phyloP scores from a whole-genome alignment of 2,888 invertebrate genomes.

The Epiblema foenella region DNA sequence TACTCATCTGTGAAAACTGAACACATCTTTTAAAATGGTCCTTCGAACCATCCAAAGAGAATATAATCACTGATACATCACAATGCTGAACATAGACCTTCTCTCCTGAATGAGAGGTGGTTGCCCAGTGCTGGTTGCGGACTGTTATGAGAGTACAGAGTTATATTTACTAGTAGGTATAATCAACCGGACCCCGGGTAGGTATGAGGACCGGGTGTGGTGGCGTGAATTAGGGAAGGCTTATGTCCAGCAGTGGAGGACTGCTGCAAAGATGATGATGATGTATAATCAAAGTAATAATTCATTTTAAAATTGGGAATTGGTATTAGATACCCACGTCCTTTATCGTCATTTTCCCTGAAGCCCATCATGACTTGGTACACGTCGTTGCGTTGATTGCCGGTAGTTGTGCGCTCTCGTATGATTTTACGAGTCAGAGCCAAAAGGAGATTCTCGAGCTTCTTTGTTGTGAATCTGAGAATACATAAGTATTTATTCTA shows the following conservation, averaged over 20 bases:
- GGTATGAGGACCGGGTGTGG: too few species aligned
- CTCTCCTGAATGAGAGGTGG: too few species aligned
- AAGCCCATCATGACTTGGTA: constrained; percentile 31
- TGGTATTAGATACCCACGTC: constrained; percentile 16
- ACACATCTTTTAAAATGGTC: constrained; percentile 1
- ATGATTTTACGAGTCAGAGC: constrained; percentile 34
- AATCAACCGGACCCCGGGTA: too few species aligned
- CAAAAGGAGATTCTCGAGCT: constrained; percentile 18
- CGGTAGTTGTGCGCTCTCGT: constrained; percentile 21
- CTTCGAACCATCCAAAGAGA: too few species aligned
- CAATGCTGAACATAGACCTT: too few species aligned
- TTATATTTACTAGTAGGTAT: too few species aligned
- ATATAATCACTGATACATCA: too few species aligned
- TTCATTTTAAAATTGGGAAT: background rate
- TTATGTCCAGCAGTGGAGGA: too few species aligned
- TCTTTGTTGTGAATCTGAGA: constrained; percentile 14
- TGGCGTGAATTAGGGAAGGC: too few species aligned
- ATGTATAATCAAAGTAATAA: background rate
- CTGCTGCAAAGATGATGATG: too few species aligned
- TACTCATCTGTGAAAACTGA: constrained; percentile 51
- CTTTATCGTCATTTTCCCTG: constrained; percentile 20
- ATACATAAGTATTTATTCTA: background rate
- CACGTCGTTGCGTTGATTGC: constrained; percentile 35
- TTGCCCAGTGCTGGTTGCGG: too few species aligned
- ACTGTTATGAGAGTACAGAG: too few species aligned